Conservation (phyloP, 2,113 vertebrate species). For the Eulemur macaco region DNA sequence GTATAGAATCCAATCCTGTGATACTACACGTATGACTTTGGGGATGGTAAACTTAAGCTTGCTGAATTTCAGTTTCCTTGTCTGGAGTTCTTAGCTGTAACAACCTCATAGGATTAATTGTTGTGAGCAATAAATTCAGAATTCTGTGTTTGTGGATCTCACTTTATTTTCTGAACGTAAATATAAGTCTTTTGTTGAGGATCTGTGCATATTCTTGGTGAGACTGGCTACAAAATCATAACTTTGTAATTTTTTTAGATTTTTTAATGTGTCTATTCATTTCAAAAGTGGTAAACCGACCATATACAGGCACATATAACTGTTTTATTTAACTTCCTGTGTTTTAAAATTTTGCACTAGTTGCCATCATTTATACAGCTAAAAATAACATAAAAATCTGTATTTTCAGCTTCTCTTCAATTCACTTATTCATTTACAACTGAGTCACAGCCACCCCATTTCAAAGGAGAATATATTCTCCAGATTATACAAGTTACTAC, state of each 20-base stretch:
- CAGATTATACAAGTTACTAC: neutral
- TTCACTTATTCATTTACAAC: neutral
- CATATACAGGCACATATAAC: neutral
- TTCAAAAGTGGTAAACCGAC: slow-evolving; percentile 19
- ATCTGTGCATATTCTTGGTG: neutral
- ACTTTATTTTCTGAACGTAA: neutral
- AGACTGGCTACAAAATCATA: neutral
- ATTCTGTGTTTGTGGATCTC: neutral
- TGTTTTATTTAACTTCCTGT: neutral
- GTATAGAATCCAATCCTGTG: neutral
- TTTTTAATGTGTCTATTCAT: neutral
- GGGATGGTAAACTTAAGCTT: neutral
- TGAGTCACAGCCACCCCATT: neutral
- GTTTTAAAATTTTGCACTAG: neutral
- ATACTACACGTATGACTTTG: neutral
- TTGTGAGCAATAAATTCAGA: slow-evolving; percentile 1
- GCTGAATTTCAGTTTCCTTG: neutral
- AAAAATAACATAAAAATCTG: neutral
- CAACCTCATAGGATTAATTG: neutral
- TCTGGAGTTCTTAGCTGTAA: neutral
- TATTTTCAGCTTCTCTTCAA: neutral
- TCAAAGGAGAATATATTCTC: slow-evolving; percentile 14
- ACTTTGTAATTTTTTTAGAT: neutral
- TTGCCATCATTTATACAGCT: neutral
- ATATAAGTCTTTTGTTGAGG: neutral